A percentile compares a stretch with the other conserved stretches of the same genome.
Conservation (phyloP, 2,888 invertebrate genomes). For the Linnaemya tessellans region DNA sequence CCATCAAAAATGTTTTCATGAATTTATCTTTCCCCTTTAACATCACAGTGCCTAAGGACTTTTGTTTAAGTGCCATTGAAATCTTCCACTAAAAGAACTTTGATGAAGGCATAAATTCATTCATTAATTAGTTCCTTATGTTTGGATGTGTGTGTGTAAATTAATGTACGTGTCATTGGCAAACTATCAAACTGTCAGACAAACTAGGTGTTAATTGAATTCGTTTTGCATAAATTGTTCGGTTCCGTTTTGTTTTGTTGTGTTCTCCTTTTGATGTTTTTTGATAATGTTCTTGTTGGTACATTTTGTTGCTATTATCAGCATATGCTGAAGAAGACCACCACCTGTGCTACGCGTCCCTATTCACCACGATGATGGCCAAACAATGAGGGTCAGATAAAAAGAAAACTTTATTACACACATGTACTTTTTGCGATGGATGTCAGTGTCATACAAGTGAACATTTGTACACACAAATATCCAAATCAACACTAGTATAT, state of each 20-base stretch:
- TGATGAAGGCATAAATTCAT: not conserved
- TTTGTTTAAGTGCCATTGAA: no score
- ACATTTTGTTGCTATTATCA: constrained; percentile 27
- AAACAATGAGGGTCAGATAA: constrained; percentile 59
- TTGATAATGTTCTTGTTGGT: constrained; percentile 56
- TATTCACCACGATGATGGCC: constrained; percentile 48
- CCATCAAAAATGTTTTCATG: no score
- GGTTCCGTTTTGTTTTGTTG: constrained; percentile 68
- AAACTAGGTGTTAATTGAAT: constrained; percentile 83
- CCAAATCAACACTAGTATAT: not conserved
- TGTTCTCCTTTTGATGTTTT: constrained; percentile 52
- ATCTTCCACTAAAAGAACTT: no score
- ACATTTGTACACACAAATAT: not conserved
- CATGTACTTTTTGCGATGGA: not conserved
- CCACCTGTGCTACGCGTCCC: constrained; percentile 65
- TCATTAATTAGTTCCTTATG: not conserved
- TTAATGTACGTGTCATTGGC: constrained; percentile 68
- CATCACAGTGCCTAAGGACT: no score
- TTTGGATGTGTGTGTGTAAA: constrained; percentile 7
- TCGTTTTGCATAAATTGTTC: constrained; percentile 82
- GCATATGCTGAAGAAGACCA: constrained; percentile 52
- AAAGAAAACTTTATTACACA: constrained; percentile 9
- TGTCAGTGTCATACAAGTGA: not conserved
- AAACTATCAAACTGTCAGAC: constrained; percentile 71
- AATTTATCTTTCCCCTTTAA: no score